Percentiles rank a stretch among this genome's conserved stretches.
Evolutionary conservation across 1,140 invertebrate genomes (phyloP).

Genomic region (Caenorhabditis brenneri): DNA sequence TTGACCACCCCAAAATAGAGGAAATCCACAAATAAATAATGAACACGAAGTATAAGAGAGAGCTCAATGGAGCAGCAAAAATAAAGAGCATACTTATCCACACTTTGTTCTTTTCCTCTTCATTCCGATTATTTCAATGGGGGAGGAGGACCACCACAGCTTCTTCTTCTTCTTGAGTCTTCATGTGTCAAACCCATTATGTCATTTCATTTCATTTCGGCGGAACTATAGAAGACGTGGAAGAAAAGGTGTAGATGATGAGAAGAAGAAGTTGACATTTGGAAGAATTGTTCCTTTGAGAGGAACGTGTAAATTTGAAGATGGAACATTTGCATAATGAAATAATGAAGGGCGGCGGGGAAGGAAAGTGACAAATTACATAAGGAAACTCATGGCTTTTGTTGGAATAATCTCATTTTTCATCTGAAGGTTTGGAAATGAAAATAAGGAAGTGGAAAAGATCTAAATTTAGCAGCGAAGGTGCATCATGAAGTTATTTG

Average conservation of each 20-base stretch:
- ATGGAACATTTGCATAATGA: not conserved
- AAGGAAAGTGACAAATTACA: not conserved
- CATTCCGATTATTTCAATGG: constrained; percentile 26
- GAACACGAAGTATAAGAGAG: not conserved
- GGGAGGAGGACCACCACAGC: not conserved
- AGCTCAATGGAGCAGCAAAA: constrained; percentile 14
- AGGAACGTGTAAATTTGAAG: not conserved
- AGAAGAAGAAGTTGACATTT: not conserved
- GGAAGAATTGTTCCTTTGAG: too few relatives aligned
- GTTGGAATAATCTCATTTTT: not conserved
- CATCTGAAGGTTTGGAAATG: not conserved
- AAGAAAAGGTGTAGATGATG: constrained; percentile 1
- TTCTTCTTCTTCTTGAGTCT: not conserved
- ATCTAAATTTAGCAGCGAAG: constrained; percentile 15
- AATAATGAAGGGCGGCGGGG: not conserved
- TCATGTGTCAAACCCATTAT: constrained; percentile 34
- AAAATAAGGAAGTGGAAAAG: not conserved
- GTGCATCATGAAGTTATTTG: too few relatives aligned
- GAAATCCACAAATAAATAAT: constrained; percentile 44
- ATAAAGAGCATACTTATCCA: constrained; percentile 4
- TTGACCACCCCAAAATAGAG: constrained; percentile 2
- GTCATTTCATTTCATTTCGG: constrained; percentile 36
- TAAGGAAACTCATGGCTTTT: not conserved
- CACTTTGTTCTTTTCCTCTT: not conserved
- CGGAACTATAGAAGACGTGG: constrained; percentile 19